Conservation (phyloP, 2,113 vertebrate species). For the Phrynosoma platyrhinos region DNA sequence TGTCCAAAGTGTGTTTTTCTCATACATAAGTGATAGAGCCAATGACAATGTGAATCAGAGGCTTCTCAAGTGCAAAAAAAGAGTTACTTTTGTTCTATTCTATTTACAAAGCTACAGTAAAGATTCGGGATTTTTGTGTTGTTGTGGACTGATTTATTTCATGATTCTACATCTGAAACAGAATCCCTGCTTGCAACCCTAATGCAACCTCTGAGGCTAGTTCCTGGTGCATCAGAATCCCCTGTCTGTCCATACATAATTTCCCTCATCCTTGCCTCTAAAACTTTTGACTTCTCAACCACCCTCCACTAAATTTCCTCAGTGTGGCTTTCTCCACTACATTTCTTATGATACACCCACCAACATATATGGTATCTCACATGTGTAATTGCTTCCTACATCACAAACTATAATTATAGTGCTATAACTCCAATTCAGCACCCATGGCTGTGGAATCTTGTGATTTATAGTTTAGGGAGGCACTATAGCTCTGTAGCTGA, state of each 20-base stretch:
- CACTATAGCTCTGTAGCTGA: too few species aligned
- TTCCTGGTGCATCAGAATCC: not conserved
- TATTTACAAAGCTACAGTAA: not conserved
- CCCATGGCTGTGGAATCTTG: too few species aligned
- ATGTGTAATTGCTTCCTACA: not conserved
- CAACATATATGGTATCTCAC: not conserved
- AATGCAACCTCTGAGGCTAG: not conserved
- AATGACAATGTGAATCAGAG: not conserved
- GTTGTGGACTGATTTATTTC: not conserved
- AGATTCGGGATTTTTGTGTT: not conserved
- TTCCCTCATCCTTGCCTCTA: not conserved
- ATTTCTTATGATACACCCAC: too few species aligned
- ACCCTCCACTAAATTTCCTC: not conserved
- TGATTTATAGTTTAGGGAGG: too few species aligned
- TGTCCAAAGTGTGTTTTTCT: conserved; percentile 1
- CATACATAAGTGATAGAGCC: not conserved
- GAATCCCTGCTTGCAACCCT: not conserved
- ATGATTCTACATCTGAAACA: not conserved
- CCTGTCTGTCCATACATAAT: too few species aligned
- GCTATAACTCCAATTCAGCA: too few species aligned
- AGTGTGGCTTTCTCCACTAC: not conserved
- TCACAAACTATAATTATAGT: too few species aligned
- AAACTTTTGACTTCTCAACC: not conserved
- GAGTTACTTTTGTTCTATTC: not conserved
- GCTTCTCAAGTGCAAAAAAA: not conserved